Base-by-base conservation (phyloP, 2,888 invertebrate genomes). In the Girardia tigrina region DNA sequence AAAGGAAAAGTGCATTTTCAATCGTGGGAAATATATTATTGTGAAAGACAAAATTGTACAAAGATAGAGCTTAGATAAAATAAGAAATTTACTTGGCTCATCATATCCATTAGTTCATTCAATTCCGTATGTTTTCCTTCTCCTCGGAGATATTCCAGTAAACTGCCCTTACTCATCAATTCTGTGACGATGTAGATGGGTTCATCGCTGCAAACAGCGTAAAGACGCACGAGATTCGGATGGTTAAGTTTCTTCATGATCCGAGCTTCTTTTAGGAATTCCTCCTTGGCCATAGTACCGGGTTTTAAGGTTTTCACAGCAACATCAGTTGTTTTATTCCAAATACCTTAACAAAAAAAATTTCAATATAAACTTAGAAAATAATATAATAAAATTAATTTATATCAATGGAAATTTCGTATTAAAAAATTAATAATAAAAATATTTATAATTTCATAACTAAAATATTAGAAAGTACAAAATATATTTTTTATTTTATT, bases 241-340 rank as follows among this genome's bases (percentile, higher is more conserved):
- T 98, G 98, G 74, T 94, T 88, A 86, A 95, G 92, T 84, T 94
- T 92, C 83, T 98, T 98, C 98, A 98, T 98, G 79, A 98, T 95
- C 79, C 90, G 90, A 1, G 97, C 97, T 85, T 98, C 98, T 85
- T 94, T 91, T 0, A 98, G 88, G 87, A 98, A 98, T 0, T 94
- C 95, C 80, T 91, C 90, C 6, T 92, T 91, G 28, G 94, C 92
- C 97, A 98, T 98, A 12, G 94, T 91, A 78, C 95, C 97, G 81
- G 92, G 90, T 80, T 94, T 89, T 70, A 98, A 86, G 0, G 94
- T 97, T 86, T 98, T 98, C 26, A 98, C 92, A 71, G 97, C 97
- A 76, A 98, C 97, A 86, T 95, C 94, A 79, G 90, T 93, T 81
- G 90, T 91, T 82, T 91, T 91, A 81, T 92, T 83, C 94, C 94